Evolutionary conservation across 2,113 vertebrate genomes (phyloP).

Genomic region (Condylura cristata): DNA sequence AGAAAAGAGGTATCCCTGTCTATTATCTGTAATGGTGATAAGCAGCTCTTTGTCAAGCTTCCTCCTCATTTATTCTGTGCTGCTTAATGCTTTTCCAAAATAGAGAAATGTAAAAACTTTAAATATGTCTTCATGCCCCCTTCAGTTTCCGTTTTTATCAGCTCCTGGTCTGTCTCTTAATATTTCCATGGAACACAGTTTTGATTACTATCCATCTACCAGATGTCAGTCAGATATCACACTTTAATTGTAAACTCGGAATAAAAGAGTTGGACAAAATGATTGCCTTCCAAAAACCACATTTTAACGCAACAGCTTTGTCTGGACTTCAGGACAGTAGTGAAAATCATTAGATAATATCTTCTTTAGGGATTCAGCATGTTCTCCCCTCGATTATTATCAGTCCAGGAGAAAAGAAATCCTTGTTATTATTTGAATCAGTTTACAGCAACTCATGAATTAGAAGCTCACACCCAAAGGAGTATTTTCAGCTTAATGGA

Average conservation of each 20-base stretch:
- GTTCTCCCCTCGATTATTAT: conserved; percentile 49
- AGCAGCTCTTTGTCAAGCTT: conserved; percentile 32
- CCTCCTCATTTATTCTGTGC: neutral
- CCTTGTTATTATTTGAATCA: conserved; percentile 69
- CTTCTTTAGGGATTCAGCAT: conserved; percentile 50
- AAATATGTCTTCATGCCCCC: neutral
- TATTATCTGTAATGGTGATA: neutral
- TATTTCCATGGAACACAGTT: neutral
- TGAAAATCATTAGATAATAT: conserved; percentile 52
- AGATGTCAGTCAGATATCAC: conserved; percentile 40
- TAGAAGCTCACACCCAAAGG: conserved; percentile 68
- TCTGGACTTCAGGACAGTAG: conserved; percentile 36
- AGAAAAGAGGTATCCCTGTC: conserved; percentile 19
- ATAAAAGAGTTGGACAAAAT: neutral
- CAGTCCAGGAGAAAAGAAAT: conserved; percentile 34
- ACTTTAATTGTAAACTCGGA: neutral
- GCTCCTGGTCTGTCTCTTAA: conserved; percentile 34
- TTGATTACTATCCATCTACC: conserved; percentile 34
- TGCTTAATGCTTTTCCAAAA: conserved; percentile 35
- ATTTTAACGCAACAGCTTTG: neutral
- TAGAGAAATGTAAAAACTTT: conserved; percentile 21
- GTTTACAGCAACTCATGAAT: conserved; percentile 71
- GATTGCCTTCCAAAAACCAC: neutral
- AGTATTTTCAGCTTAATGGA: conserved; percentile 71
- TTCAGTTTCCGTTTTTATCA: conserved; percentile 53